A percentile compares a stretch with the other conserved stretches of the same genome.
phyloP scores from a whole-genome alignment of 2,888 invertebrate species.

The Rhingia campestris region DNA sequence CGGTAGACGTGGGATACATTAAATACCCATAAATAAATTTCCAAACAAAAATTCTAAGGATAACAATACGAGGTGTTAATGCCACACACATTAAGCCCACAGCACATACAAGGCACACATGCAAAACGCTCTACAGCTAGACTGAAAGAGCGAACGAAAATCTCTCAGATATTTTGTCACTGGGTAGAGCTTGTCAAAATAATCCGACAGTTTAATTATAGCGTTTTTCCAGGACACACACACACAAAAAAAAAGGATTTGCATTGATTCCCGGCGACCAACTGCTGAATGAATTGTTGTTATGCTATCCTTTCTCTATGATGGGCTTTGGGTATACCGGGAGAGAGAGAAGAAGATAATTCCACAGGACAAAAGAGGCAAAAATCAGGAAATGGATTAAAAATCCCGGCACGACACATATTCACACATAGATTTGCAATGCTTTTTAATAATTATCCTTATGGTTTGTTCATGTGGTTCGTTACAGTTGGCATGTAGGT shows the following conservation, averaged over 20 bases:
- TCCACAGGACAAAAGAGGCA: constrained; percentile 47
- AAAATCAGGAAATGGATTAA: constrained; percentile 70
- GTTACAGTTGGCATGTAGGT: constrained; percentile 33
- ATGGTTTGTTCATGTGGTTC: constrained; percentile 60
- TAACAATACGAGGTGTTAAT: constrained; percentile 58
- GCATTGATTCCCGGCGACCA: constrained; percentile 45
- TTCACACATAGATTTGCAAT: constrained; percentile 49
- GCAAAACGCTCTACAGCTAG: background rate
- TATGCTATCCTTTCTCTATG: constrained; percentile 14
- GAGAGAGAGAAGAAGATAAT: constrained; percentile 24
- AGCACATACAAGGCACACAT: constrained; percentile 21
- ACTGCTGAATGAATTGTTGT: constrained; percentile 57
- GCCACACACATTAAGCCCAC: constrained; percentile 52
- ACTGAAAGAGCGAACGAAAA: constrained; percentile 26
- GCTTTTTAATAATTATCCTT: constrained; percentile 60
- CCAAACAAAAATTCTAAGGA: constrained; percentile 5
- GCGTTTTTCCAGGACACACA: constrained; percentile 22
- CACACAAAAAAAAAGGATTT: constrained; percentile 21
- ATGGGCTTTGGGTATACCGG: background rate
- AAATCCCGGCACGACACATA: constrained; percentile 50
- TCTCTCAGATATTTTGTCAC: constrained; percentile 68
- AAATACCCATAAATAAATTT: constrained; percentile 7
- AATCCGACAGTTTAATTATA: constrained; percentile 82
- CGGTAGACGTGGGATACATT: constrained; percentile 25
- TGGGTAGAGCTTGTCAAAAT: constrained; percentile 79